A percentile compares a stretch with the other conserved stretches of the same genome.
Evolutionary conservation across 2,888 invertebrate genomes (phyloP).

Genomic region (Tineola bisselliella): DNA sequence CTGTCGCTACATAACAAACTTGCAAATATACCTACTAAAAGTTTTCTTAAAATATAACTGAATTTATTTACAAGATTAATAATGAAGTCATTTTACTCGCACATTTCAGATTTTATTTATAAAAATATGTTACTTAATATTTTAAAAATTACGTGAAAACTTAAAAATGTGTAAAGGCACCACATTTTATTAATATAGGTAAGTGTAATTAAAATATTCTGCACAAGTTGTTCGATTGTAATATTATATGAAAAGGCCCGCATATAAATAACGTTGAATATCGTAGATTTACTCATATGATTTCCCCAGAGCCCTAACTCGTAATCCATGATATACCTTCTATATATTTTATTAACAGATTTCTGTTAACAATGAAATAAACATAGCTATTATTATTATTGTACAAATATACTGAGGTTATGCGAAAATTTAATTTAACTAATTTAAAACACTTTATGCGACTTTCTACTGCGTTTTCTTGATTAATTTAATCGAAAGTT

Average conservation of each 20-base stretch:
- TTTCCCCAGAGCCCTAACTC: constrained; percentile 34
- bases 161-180: too few species aligned
- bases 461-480: too few species aligned
- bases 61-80: background rate
- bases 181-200: background rate
- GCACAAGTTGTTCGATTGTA: background rate
- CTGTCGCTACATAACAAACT: constrained; percentile 3
- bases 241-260: background rate
- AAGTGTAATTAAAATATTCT: background rate
- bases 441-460: too few species aligned
- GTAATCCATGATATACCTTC: background rate
- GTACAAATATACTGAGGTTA: too few species aligned
- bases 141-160: too few species aligned
- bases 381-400: background rate
- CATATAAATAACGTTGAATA: constrained; percentile 21
- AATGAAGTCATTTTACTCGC: too few species aligned
- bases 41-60: background rate
- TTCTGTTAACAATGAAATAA: background rate
- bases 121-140: background rate
- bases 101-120: background rate
- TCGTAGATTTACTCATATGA: constrained; percentile 31
- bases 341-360: background rate
- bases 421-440: too few species aligned
- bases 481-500: too few species aligned
- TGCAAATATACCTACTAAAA: background rate